Evolutionary conservation across 2,113 vertebrate species (phyloP).

Genomic region (Chaenocephalus aceratus): DNA sequence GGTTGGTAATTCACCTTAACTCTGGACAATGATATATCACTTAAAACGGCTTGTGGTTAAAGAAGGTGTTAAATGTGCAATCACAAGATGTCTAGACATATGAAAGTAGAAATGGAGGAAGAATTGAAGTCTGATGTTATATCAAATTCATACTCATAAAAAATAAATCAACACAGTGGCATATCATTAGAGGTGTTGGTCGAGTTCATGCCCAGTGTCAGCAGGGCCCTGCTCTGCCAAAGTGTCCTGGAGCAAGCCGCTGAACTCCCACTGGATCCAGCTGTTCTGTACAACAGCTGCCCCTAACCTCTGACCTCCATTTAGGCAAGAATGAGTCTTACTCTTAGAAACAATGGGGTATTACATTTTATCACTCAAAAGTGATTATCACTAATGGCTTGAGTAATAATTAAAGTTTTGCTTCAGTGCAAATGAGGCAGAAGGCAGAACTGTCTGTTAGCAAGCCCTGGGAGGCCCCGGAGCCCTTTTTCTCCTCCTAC

Average conservation of each 20-base stretch:
- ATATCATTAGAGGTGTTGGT: neutral
- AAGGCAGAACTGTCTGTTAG: slow-evolving; percentile 51
- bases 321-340: slow-evolving; percentile 36
- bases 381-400: slow-evolving; percentile 54
- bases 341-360: slow-evolving; percentile 24
- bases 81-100: neutral
- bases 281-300: slow-evolving; percentile 42
- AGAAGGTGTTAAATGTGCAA: slow-evolving; percentile 1
- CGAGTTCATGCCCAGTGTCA: slow-evolving; percentile 13
- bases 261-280: slow-evolving; percentile 38
- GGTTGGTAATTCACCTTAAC: neutral
- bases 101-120: neutral
- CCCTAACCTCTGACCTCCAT: slow-evolving; percentile 49
- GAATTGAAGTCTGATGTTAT: neutral
- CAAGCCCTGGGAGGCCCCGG: slow-evolving; percentile 68
- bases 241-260: slow-evolving; percentile 46
- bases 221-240: slow-evolving; percentile 9
- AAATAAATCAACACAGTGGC: slow-evolving; percentile 5
- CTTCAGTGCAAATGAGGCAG: slow-evolving; percentile 46
- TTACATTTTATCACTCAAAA: slow-evolving; percentile 51
- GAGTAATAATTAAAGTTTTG: slow-evolving; percentile 59
- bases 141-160: slow-evolving; percentile 11
- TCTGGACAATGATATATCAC: neutral
- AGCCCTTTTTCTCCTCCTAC: slow-evolving; percentile 71
- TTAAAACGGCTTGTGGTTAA: neutral